Conservation (phyloP, 2,797 vertebrate species). For the Balearica regulorum region DNA sequence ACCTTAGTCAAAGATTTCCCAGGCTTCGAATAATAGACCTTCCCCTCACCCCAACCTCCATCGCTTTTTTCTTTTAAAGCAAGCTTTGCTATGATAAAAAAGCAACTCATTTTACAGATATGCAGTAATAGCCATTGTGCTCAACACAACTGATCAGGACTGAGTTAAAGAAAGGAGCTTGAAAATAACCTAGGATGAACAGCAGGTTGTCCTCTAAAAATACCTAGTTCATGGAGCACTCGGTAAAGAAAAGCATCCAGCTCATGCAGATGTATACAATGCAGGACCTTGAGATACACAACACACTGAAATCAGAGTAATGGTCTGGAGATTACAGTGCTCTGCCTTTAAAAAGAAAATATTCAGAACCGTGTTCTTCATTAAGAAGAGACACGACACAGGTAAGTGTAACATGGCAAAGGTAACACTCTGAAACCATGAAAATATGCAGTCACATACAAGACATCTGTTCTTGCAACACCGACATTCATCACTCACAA, state of each 20-base stretch:
- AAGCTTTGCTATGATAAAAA: neutral
- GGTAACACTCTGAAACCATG: neutral
- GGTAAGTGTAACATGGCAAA: neutral
- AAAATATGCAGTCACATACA: neutral
- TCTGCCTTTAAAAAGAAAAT: neutral
- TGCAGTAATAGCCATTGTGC: neutral
- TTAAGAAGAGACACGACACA: neutral
- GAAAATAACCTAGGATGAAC: neutral
- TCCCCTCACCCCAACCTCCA: neutral
- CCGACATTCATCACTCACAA: neutral
- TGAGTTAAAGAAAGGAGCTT: neutral
- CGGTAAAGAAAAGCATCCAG: neutral
- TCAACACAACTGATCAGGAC: neutral
- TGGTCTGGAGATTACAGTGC: neutral
- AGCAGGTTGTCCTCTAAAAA: conserved; percentile 6
- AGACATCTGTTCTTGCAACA: neutral
- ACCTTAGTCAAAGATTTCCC: neutral
- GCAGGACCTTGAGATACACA: neutral
- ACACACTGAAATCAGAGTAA: neutral
- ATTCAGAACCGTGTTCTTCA: neutral
- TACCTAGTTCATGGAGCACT: neutral
- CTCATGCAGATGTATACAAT: neutral
- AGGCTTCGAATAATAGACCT: neutral
- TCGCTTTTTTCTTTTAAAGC: neutral
- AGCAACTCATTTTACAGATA: neutral